phyloP scores from a whole-genome alignment of 2,797 vertebrate species.

The Galago senegalensis region DNA sequence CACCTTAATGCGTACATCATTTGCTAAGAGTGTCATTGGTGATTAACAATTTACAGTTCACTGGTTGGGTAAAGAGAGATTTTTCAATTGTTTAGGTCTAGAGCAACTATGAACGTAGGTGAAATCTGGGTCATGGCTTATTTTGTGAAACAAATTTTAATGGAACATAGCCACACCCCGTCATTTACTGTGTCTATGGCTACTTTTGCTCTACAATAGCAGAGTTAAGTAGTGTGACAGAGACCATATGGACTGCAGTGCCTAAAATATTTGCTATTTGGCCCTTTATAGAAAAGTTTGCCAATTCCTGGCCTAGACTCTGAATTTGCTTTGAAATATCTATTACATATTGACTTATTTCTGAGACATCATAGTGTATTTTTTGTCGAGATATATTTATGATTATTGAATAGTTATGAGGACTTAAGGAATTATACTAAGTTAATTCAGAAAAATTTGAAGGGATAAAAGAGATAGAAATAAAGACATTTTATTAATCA shows the following conservation, averaged over 20 bases:
- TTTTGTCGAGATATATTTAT: slow-evolving; percentile 57
- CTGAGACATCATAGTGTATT: neutral
- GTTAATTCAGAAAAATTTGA: slow-evolving; percentile 59
- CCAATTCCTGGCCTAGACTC: neutral
- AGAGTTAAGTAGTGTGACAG: slow-evolving; percentile 52
- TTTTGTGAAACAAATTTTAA: slow-evolving; percentile 64
- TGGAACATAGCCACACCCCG: neutral
- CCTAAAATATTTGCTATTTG: slow-evolving; percentile 54
- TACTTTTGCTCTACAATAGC: slow-evolving; percentile 20
- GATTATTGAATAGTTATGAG: slow-evolving; percentile 57
- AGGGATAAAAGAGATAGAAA: slow-evolving; percentile 15
- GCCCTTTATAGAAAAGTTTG: slow-evolving; percentile 37
- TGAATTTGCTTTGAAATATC: slow-evolving; percentile 68
- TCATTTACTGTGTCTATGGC: neutral
- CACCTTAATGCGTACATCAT: slow-evolving; percentile 97
- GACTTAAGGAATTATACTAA: slow-evolving; percentile 60
- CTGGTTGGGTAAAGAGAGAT: slow-evolving; percentile 43
- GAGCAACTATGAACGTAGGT: neutral
- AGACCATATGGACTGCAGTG: neutral
- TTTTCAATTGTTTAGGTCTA: slow-evolving; percentile 58
- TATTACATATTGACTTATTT: slow-evolving; percentile 53
- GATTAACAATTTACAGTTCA: slow-evolving; percentile 79
- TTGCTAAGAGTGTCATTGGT: slow-evolving; percentile 99
- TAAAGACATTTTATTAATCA: slow-evolving; percentile 60
- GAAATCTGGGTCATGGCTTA: slow-evolving; percentile 8